Conservation (phyloP, 2,797 vertebrate genomes). For the Pteronotus mesoamericanus region DNA sequence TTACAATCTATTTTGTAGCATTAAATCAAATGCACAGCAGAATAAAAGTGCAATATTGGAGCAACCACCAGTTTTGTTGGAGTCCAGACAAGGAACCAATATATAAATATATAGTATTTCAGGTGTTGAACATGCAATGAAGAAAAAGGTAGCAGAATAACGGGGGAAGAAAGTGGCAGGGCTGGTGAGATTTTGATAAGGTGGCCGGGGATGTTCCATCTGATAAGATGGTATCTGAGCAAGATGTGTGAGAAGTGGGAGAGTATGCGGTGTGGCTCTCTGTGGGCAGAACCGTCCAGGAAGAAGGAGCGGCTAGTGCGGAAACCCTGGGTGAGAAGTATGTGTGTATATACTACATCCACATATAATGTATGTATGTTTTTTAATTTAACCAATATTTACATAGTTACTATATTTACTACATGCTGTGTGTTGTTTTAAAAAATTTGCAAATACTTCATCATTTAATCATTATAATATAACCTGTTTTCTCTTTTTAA, state of each 20-base stretch:
- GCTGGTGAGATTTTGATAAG: background rate
- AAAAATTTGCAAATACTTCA: background rate
- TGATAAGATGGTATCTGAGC: background rate
- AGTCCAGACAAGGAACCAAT: background rate
- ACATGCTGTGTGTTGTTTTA: background rate
- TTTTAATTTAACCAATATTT: background rate
- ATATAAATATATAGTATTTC: background rate
- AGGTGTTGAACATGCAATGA: background rate
- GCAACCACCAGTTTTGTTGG: background rate
- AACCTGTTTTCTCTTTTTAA: background rate
- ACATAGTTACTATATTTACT: background rate
- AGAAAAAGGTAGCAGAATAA: background rate
- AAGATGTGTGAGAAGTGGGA: background rate
- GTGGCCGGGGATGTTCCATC: background rate
- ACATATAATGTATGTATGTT: background rate
- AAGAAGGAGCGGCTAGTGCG: background rate
- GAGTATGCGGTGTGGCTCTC: background rate
- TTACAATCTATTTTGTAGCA: background rate
- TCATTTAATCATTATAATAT: background rate
- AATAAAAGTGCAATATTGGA: background rate
- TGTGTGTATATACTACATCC: background rate
- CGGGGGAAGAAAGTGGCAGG: background rate
- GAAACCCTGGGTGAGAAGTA: background rate
- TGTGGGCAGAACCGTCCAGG: background rate
- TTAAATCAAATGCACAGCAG: background rate